phyloP scores from a whole-genome alignment of 2,113 vertebrate species.

The Thunnus thynnus region DNA sequence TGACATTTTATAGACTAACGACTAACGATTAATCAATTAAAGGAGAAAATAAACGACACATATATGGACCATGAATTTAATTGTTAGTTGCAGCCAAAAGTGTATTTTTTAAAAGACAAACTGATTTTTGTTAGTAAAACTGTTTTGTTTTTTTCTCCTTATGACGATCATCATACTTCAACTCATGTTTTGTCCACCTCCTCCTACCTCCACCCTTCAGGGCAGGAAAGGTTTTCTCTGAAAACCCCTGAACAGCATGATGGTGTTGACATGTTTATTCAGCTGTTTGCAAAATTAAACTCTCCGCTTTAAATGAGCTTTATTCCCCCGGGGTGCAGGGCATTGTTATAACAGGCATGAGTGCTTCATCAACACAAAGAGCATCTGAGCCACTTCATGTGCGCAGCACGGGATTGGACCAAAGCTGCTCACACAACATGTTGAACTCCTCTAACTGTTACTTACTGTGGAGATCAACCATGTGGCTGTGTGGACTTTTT shows the following conservation, averaged over 20 bases:
- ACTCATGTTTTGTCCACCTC: constrained; percentile 10
- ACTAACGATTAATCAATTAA: neutral
- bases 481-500: neutral
- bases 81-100: neutral
- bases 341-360: constrained; percentile 38
- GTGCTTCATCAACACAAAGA: constrained; percentile 60
- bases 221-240: constrained; percentile 6
- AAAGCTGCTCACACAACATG: constrained; percentile 20
- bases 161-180: neutral
- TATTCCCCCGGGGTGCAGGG: constrained; percentile 6
- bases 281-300: constrained; percentile 55
- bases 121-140: no score
- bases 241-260: constrained; percentile 1
- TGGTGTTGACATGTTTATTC: constrained; percentile 40
- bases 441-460: constrained; percentile 23
- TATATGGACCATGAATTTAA: neutral
- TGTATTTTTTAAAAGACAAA: no score
- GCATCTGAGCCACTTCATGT: constrained; percentile 27
- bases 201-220: neutral
- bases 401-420: constrained; percentile 4
- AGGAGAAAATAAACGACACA: neutral
- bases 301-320: constrained; percentile 51
- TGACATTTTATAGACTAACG: neutral
- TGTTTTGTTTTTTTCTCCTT: no score
- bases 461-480: neutral